Percentiles rank a stretch among this genome's conserved stretches.
Conservation (phyloP, 2,888 invertebrate species). For the Drosophila koepferae region DNA sequence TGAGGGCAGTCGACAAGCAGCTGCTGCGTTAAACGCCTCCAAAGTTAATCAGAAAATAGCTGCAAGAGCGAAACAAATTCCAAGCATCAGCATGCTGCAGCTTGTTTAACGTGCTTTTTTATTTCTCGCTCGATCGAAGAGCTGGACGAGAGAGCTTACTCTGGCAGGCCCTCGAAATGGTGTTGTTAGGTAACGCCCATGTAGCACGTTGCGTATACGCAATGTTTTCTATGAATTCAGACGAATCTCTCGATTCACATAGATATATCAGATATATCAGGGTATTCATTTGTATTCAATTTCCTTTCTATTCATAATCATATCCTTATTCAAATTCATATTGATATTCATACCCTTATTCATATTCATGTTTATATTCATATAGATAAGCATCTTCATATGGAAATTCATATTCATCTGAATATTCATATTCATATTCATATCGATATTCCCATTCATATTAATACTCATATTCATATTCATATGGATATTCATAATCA, state of each 20-base stretch:
- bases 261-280: neutral
- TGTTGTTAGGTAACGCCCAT: neutral
- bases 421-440: too few species aligned
- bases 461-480: too few species aligned
- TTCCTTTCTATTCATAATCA: too few species aligned
- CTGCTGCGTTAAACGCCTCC: constrained; percentile 9
- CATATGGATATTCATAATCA: too few species aligned
- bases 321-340: neutral
- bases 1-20: constrained; percentile 23
- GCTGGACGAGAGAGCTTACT: neutral
- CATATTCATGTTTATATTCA: too few species aligned
- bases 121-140: constrained; percentile 2
- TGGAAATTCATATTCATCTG: too few species aligned
- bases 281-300: neutral
- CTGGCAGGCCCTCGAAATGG: neutral
- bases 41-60: constrained; percentile 21
- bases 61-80: constrained; percentile 21
- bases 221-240: constrained; percentile 2
- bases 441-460: too few species aligned
- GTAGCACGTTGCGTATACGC: constrained; percentile 31
- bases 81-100: constrained; percentile 42
- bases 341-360: neutral
- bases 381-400: too few species aligned
- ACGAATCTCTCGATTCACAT: neutral
- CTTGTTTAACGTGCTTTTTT: constrained; percentile 27